These are phyloP conservation scores for Probosciger aterrimus DNA, from an alignment of 2,113 vertebrate genomes.

Conservation along the genomic window DNA sequence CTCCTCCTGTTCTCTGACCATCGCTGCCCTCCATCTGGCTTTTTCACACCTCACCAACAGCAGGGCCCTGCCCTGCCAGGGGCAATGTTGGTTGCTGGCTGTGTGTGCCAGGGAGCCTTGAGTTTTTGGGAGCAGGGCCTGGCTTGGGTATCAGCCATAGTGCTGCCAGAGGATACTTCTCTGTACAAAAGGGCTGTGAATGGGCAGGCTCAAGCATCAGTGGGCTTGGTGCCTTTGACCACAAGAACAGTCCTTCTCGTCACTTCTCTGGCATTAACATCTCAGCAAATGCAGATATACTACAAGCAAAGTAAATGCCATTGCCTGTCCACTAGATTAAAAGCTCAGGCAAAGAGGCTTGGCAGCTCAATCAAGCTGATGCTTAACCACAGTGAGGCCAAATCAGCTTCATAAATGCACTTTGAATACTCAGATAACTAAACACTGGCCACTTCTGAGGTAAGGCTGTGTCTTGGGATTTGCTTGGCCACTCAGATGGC, in stretches of 20 bases:
- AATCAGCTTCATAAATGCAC: neutral
- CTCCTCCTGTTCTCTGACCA: neutral
- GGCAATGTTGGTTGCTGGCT: neutral
- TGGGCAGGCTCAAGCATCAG: neutral
- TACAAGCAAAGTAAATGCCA: neutral
- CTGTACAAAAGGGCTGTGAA: neutral
- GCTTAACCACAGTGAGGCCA: neutral
- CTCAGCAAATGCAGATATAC: neutral
- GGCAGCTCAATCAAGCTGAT: neutral
- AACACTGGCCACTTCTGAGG: neutral
- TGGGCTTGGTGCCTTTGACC: neutral
- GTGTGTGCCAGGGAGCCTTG: neutral
- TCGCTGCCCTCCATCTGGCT: neutral
- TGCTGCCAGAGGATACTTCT: neutral
- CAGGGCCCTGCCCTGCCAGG: neutral
- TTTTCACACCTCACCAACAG: neutral
- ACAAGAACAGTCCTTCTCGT: neutral
- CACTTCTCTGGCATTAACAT: neutral
- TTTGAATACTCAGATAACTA: neutral
- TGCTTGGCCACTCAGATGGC: neutral
- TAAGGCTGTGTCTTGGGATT: neutral
- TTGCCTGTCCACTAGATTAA: neutral
- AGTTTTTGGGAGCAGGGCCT: neutral
- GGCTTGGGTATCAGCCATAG: rapidly evolving
- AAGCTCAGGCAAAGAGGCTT: neutral